These are phyloP conservation scores for Mycteria americana DNA, from an alignment of 2,797 vertebrate genomes.

Conservation along the genomic window DNA sequence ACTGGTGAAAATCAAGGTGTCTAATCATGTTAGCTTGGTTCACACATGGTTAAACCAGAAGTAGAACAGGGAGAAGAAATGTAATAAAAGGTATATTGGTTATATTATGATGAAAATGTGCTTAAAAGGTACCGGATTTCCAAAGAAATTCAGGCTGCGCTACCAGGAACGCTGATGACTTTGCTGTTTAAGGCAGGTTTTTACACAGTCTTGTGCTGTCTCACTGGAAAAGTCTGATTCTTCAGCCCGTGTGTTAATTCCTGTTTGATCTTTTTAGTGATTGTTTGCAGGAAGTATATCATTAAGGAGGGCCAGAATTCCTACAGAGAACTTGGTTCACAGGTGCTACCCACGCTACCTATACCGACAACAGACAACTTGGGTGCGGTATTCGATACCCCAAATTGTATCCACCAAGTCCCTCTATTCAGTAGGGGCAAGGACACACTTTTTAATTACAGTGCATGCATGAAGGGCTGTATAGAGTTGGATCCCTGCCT, in stretches of 20 bases:
- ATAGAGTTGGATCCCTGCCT: neutral
- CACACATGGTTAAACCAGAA: slow-evolving; percentile 66
- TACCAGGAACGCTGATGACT: neutral
- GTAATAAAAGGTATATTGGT: slow-evolving; percentile 15
- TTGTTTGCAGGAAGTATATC: slow-evolving; percentile 42
- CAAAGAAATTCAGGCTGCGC: neutral
- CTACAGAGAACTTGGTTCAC: slow-evolving; percentile 31
- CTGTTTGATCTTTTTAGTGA: slow-evolving; percentile 14
- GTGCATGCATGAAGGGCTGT: neutral
- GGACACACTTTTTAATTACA: slow-evolving; percentile 33
- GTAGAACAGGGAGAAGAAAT: slow-evolving; percentile 29
- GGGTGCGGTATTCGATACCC: slow-evolving; percentile 10
- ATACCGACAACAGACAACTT: slow-evolving; percentile 36
- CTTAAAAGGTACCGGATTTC: slow-evolving; percentile 20
- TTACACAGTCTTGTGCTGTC: neutral
- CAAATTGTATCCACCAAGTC: slow-evolving; percentile 50
- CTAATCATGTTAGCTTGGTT: slow-evolving; percentile 73
- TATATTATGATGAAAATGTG: slow-evolving; percentile 17
- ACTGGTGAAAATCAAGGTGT: slow-evolving; percentile 55
- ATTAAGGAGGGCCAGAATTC: slow-evolving; percentile 43
- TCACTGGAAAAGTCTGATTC: neutral
- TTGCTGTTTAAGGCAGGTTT: neutral
- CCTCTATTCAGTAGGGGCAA: neutral
- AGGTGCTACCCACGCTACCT: slow-evolving; percentile 47
- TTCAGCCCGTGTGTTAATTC: neutral